phyloP scores from a whole-genome alignment of 1,140 invertebrate species.

The Solen grandis region DNA sequence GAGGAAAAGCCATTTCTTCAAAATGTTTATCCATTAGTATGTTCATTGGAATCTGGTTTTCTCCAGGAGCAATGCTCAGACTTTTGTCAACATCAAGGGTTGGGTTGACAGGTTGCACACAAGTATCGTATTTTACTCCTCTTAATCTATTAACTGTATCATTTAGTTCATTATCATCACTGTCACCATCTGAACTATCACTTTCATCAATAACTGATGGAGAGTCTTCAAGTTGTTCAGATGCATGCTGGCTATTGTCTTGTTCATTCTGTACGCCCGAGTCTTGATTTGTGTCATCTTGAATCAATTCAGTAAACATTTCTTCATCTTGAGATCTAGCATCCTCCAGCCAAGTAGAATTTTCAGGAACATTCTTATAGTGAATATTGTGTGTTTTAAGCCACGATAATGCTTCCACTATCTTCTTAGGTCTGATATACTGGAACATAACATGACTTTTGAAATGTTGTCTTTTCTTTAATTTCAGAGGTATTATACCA shows the following conservation, averaged over 20 bases:
- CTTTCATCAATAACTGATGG: slow-evolving; percentile 22
- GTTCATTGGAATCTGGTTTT: too few species aligned
- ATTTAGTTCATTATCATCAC: too few species aligned
- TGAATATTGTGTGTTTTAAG: not conserved
- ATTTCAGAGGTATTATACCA: not conserved
- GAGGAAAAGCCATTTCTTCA: too few species aligned
- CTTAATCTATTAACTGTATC: slow-evolving; percentile 15
- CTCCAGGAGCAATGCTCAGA: too few species aligned
- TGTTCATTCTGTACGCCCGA: not conserved
- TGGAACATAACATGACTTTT: not conserved
- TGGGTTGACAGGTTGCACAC: slow-evolving; percentile 26
- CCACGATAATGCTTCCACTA: not conserved
- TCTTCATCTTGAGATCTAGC: not conserved
- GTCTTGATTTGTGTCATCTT: not conserved
- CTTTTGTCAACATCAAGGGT: slow-evolving; percentile 29
- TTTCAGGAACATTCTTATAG: too few species aligned
- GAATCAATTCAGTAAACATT: not conserved
- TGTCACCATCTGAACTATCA: too few species aligned
- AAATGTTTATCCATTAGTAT: too few species aligned
- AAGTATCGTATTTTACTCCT: slow-evolving; percentile 30
- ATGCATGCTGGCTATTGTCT: slow-evolving; percentile 20
- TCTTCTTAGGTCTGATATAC: not conserved
- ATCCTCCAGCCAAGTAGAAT: too few species aligned
- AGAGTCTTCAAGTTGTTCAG: slow-evolving; percentile 27
- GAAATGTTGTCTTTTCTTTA: not conserved